These are phyloP conservation scores for Penaeus indicus DNA, from an alignment of 1,140 invertebrate genomes.

Conservation along the genomic window DNA sequence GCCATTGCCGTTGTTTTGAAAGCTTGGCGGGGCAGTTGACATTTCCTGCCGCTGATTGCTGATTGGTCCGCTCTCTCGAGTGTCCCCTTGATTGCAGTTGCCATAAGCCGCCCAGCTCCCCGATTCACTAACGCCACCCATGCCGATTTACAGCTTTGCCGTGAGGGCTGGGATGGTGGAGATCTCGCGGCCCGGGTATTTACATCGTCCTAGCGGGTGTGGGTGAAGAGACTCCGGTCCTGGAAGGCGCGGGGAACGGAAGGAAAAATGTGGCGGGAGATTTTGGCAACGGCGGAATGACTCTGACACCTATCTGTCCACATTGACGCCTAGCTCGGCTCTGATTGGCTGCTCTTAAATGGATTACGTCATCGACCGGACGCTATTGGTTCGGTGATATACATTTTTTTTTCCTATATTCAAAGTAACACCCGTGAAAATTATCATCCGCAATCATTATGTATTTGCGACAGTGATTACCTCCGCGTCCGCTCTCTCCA, in stretches of 20 bases:
- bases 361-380: slow-evolving; percentile 56
- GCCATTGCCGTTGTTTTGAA: slow-evolving; percentile 58
- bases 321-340: slow-evolving; percentile 50
- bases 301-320: slow-evolving; percentile 3
- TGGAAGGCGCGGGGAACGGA: neutral
- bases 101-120: neutral
- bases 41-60: slow-evolving; percentile 60
- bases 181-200: no score
- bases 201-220: no score
- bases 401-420: slow-evolving; percentile 37
- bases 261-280: neutral
- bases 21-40: slow-evolving; percentile 57
- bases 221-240: no score
- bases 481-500: no score
- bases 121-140: neutral
- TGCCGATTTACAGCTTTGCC: no score
- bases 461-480: no score
- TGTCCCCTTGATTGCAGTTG: slow-evolving; percentile 40
- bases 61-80: slow-evolving; percentile 59
- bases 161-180: no score
- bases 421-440: no score
- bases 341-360: slow-evolving; percentile 62
- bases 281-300: neutral
- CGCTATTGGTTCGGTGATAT: slow-evolving; percentile 58
- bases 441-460: no score